These are phyloP conservation scores for Halocaridina rubra DNA, from an alignment of 2,888 invertebrate genomes.

Conservation along the genomic window DNA sequence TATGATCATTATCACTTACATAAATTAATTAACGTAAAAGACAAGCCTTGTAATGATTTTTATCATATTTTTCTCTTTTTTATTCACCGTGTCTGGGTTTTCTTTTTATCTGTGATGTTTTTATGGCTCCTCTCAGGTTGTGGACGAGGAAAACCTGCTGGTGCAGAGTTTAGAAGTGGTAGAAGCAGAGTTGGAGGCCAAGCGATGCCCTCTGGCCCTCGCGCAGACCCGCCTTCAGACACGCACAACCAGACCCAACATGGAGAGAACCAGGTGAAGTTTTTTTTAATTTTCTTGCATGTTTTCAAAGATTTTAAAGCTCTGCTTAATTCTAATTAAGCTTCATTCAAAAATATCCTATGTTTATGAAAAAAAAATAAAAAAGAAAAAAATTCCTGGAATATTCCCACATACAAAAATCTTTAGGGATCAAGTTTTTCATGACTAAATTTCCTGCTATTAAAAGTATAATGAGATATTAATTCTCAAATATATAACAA, in stretches of 20 bases:
- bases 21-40: no score
- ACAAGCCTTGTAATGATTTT: no score
- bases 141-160: conserved; percentile 42
- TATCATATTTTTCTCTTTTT: no score
- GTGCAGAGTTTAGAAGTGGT: conserved; percentile 40
- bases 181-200: conserved; percentile 47
- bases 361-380: neutral
- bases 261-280: conserved; percentile 49
- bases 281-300: neutral
- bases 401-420: no score
- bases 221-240: conserved; percentile 51
- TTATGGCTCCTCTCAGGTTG: conserved; percentile 43
- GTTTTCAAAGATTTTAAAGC: neutral
- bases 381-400: neutral
- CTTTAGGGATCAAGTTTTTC: no score
- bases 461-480: no score
- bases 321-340: neutral
- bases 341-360: neutral
- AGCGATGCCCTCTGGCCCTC: conserved; percentile 42
- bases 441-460: no score
- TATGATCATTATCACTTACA: no score
- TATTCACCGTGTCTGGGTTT: no score
- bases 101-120: no score
- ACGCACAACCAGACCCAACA: conserved; percentile 34
- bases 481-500: no score